phyloP scores from a whole-genome alignment of 2,113 vertebrate genomes.

The Boleophthalmus pectinirostris region DNA sequence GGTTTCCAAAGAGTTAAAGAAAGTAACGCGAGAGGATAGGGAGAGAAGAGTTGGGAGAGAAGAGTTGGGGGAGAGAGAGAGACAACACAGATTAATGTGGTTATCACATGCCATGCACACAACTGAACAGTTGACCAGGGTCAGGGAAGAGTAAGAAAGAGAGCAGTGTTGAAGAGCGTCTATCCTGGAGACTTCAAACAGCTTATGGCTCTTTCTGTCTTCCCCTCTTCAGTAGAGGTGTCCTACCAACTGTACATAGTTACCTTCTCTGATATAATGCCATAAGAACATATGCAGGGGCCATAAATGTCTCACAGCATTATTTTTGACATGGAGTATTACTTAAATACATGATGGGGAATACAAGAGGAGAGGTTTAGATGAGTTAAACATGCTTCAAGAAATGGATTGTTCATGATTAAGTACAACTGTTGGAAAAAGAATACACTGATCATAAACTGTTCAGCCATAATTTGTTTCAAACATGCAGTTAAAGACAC shows the following conservation, averaged over 20 bases:
- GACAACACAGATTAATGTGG: conserved; percentile 84
- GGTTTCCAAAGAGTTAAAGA: conserved; percentile 83
- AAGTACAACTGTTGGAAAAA: conserved; percentile 3
- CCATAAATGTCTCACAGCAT: conserved; percentile 18
- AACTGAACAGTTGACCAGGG: conserved; percentile 66
- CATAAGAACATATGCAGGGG: neutral
- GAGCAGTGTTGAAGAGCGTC: conserved; percentile 64
- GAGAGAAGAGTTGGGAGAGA: conserved; percentile 51
- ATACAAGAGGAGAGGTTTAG: conserved; percentile 2
- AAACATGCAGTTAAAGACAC: conserved; percentile 26
- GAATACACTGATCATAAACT: neutral
- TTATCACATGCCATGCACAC: conserved; percentile 88
- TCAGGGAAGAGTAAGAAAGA: conserved; percentile 75
- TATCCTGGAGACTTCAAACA: conserved; percentile 51
- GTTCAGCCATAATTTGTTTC: neutral
- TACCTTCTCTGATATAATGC: conserved; percentile 32
- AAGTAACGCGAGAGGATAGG: conserved; percentile 60
- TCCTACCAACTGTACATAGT: conserved; percentile 21
- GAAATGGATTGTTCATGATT: neutral
- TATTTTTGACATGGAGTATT: conserved; percentile 14
- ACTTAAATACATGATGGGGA: conserved; percentile 10
- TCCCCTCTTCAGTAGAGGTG: conserved; percentile 27
- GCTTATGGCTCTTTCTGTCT: conserved; percentile 46
- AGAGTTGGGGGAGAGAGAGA: too few species aligned
- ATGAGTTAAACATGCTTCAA: neutral